Evolutionary conservation across 2,113 vertebrate genomes (phyloP).

Genomic region (Peromyscus maniculatus): DNA sequence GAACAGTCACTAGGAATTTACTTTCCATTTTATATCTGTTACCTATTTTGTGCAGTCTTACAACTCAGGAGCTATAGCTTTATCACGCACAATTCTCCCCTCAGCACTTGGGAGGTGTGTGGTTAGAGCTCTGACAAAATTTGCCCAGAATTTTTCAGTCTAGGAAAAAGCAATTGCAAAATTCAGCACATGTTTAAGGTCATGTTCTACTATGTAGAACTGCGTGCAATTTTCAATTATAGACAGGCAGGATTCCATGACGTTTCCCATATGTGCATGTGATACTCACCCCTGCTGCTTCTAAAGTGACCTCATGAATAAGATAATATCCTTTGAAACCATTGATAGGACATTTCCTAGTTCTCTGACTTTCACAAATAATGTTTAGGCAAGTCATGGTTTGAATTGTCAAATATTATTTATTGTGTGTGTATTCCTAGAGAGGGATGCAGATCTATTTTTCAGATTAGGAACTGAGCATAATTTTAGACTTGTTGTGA

Average conservation of each 20-base stretch:
- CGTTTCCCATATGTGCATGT: not conserved
- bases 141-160: constrained; percentile 37
- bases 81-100: not conserved
- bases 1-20: not conserved
- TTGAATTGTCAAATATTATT: not conserved
- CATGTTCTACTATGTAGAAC: constrained; percentile 23
- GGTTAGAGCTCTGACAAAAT: not conserved
- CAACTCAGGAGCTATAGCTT: not conserved
- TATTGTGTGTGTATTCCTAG: not conserved
- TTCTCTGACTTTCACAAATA: not conserved
- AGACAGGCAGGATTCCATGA: not conserved
- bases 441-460: not conserved
- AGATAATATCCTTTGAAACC: not conserved
- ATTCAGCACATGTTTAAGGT: not conserved
- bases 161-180: constrained; percentile 34
- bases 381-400: constrained; percentile 11
- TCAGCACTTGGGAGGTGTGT: not conserved
- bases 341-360: not conserved
- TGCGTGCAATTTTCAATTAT: constrained; percentile 24
- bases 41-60: not conserved
- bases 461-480: not conserved
- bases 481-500: not conserved
- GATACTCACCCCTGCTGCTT: not conserved
- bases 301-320: not conserved
- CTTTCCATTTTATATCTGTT: not conserved